phyloP scores from a whole-genome alignment of 2,888 invertebrate genomes.

The Heliconius erato region DNA sequence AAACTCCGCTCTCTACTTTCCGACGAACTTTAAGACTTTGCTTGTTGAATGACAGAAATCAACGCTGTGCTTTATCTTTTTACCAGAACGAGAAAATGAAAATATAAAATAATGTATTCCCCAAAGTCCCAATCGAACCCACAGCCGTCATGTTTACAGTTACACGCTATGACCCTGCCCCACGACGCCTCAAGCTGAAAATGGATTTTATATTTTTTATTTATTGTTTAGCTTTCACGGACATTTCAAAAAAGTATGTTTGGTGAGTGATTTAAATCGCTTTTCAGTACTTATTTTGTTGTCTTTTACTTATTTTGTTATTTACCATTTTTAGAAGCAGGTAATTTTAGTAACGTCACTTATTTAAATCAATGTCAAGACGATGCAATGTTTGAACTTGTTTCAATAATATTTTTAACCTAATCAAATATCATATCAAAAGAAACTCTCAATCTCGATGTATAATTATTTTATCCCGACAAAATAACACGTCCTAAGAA shows the following conservation, averaged over 20 bases:
- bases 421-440: background rate
- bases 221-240: no score
- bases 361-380: background rate
- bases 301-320: background rate
- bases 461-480: background rate
- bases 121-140: background rate
- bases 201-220: no score
- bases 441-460: background rate
- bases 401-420: background rate
- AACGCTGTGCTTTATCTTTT: background rate
- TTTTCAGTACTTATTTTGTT: background rate
- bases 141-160: background rate
- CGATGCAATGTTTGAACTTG: background rate
- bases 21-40: background rate
- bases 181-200: background rate
- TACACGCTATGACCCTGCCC: background rate
- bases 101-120: background rate
- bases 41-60: no score
- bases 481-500: constrained; percentile 3
- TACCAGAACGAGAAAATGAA: background rate
- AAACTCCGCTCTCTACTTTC: background rate
- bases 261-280: background rate
- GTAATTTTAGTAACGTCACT: background rate
- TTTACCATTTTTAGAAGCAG: no score
- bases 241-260: background rate